Evolutionary conservation across 2,797 vertebrate species (phyloP), one percentile per base, ranked within the genome.

Genomic region (Setipinna tenuifilis): DNA sequence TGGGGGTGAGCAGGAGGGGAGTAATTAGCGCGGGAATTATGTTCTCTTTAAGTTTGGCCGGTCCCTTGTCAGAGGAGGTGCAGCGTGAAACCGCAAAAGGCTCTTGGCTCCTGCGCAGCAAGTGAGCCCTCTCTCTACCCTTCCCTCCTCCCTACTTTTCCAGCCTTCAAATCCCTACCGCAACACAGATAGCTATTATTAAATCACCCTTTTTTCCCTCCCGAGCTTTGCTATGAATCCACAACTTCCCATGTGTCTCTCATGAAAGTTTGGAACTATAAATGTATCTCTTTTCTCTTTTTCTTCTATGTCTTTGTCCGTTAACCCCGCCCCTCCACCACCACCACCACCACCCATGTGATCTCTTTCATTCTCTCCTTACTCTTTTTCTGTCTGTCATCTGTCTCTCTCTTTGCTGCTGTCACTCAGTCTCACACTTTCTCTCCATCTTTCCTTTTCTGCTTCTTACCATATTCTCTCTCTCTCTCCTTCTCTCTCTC

Each of bases 171-270:
- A 50, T 85, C 80, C 84, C 81, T 54, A 86, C 88, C 86, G 81
- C 84, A 85, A 89, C 86, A 89, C 88, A 87, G 88, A 87, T 87
- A 89, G 83, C 87, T 86, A 54, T 87, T 85, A 87, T 87, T 87
- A 89, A 87, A 85, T 84, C 23, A 65, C 78, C 54, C 1, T 41
- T 89, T 82, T 48, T 23, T 44, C 21, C 31, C 59, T 85, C 83
- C 62, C 28, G 65, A 58, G 83, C 83, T 11, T 19, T 28, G 54
- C 85, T 81, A 83, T 85, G 80, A 85, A 75, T 65, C 41, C 59
- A 44, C 14, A n/a, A 14, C 75, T 81, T 21, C 35, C 84, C 87
- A 83, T 81, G 68, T 75, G 68, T 75, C 68, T 75, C 17, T 75
- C 31, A 75, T 75, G 68, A 75, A 75, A 31, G 68, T 16, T 75